Conservation (phyloP, 1,140 invertebrate genomes). For the Metopolophium dirhodum region DNA sequence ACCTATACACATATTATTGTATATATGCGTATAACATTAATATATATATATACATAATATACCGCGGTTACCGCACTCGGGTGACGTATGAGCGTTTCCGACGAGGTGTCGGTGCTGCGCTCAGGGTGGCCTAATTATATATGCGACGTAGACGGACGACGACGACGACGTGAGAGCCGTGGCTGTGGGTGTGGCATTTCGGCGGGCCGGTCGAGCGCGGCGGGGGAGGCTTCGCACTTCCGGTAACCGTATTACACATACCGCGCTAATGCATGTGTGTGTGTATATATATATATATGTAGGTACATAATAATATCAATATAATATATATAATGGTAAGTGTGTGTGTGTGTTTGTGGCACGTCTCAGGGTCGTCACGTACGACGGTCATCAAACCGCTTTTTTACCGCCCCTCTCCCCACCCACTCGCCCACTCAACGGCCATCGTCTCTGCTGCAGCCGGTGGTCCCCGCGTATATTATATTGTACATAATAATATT, state of each 20-base stretch:
- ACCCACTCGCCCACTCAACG: neutral
- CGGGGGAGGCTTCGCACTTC: conserved; percentile 37
- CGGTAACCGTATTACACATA: conserved; percentile 40
- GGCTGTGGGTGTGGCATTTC: conserved; percentile 44
- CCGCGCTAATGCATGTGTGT: neutral
- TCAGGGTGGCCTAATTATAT: conserved; percentile 50
- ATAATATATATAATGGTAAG: neutral
- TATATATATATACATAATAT: neutral
- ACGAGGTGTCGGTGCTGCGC: conserved; percentile 38
- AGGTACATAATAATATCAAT: neutral
- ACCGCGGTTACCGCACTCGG: neutral
- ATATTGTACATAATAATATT: neutral
- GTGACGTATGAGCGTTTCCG: conserved; percentile 24
- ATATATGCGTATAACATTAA: neutral
- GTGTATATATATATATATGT: neutral
- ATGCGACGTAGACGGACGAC: neutral
- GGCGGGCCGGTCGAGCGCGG: neutral
- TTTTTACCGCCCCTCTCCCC: conserved; percentile 1
- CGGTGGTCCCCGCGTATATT: neutral
- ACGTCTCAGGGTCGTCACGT: neutral
- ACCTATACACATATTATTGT: neutral
- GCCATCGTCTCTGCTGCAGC: neutral
- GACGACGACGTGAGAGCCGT: neutral
- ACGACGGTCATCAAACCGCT: conserved; percentile 4
- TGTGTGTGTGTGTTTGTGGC: neutral